Base-by-base conservation (phyloP, 92 coral and sea anemone species). In the Palythoa heliodiscus region DNA sequence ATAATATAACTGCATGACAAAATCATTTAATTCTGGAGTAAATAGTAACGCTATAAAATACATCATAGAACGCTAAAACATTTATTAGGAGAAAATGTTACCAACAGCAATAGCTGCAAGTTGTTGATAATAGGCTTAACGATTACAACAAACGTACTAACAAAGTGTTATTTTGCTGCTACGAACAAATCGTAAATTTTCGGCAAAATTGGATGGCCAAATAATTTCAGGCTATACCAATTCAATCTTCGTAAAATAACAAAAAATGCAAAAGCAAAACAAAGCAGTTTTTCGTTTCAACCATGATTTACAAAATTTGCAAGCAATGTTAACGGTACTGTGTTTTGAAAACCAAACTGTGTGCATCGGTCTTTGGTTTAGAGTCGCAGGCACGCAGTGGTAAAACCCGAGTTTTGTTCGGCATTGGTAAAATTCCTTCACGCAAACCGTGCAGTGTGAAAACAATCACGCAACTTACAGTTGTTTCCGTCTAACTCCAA, bases 401-500 rank as follows among this genome's bases (percentile, higher is more conserved):
- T 61, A 55, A 55, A 55, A 55, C 19, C 3, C 15, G 12, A 17
- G 7, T 7, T 54, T 29, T 50, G 6, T 7, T 74, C 17, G 20
- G 11, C 39, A 78, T 14, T 43, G 38, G 2, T 58, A 2, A 17
- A 52, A 60, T 61, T 78, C 71, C 54, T 67, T 78, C 83, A 78
- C 83, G 83, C 69, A 78, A 78, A 38, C 52, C 69, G 37, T 24
- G 12, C 25, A 14, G 61, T 43, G 77, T 2, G 77, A 53, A 43
- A 11, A 3, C 55, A 66, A 78, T 61, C 83, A 61, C 83, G 83
- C 71, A 55, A 78, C 17, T 2, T 48, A 60, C 83, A 60, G 72
- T 66, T 61, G 24, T 40, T 19, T 13, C 10, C 71, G 48, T 78
- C 54, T 22, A 20, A 10, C 14, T 78, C 83, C 83, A 2, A 40